Conservation (phyloP, 2,888 invertebrate species). For the Lymantria monacha region DNA sequence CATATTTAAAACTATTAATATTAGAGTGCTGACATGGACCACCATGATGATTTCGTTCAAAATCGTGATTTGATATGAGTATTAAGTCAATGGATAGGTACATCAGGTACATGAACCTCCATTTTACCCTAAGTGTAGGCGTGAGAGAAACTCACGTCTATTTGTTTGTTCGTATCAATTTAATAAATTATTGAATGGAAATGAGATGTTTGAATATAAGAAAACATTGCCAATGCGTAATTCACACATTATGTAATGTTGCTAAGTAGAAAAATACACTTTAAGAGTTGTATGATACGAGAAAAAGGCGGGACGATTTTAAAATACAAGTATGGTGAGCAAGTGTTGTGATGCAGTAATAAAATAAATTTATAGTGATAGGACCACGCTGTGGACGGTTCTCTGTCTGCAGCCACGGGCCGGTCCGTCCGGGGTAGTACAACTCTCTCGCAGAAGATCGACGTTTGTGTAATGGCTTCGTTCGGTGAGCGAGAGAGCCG, state of each 20-base stretch:
- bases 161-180: constrained; percentile 30
- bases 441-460: too few relatives aligned
- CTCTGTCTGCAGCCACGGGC: too few relatives aligned
- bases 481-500: too few relatives aligned
- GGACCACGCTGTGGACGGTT: too few relatives aligned
- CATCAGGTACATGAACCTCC: constrained; percentile 21
- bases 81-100: constrained; percentile 46
- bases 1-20: too few relatives aligned
- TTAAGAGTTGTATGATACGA: background rate
- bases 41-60: constrained; percentile 29
- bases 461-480: too few relatives aligned
- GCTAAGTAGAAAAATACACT: constrained; percentile 1
- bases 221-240: background rate
- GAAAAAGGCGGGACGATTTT: background rate
- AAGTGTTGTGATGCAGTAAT: too few relatives aligned
- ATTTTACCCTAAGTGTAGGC: constrained; percentile 26
- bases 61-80: constrained; percentile 47
- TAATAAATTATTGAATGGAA: constrained; percentile 21
- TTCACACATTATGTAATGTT: constrained; percentile 1
- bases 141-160: constrained; percentile 20
- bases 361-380: too few relatives aligned
- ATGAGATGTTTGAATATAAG: constrained; percentile 19
- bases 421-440: too few relatives aligned
- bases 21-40: constrained; percentile 21
- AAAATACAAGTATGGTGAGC: too few relatives aligned